Conservation (phyloP, 92 coral and sea anemone species). For the Muricea muricata region DNA sequence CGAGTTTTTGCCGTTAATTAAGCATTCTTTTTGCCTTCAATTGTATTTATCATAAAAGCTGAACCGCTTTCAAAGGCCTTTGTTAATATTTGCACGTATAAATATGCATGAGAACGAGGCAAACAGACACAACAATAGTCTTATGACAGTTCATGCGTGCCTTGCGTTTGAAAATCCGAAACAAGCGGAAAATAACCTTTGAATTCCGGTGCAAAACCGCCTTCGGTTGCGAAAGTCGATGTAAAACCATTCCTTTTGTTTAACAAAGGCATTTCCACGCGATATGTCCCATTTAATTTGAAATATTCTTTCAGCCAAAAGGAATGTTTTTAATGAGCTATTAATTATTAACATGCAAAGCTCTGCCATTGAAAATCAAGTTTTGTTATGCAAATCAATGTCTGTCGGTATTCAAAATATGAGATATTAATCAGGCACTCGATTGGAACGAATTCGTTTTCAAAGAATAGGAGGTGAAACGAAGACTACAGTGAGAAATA, state of each 20-base stretch:
- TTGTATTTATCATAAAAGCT: constrained; percentile 33
- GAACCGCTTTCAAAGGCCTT: constrained; percentile 50
- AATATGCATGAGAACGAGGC: constrained; percentile 39
- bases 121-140: constrained; percentile 15
- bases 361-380: neutral
- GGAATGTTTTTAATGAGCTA: neutral
- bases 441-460: neutral
- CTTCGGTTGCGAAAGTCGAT: neutral
- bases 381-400: neutral
- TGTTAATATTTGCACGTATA: constrained; percentile 25
- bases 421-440: neutral
- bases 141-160: neutral
- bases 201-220: neutral
- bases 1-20: neutral
- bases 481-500: neutral
- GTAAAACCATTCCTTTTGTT: neutral
- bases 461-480: neutral
- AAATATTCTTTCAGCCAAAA: neutral
- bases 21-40: constrained; percentile 41
- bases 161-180: neutral
- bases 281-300: neutral
- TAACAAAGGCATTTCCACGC: neutral
- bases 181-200: neutral
- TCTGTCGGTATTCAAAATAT: neutral
- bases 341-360: constrained; percentile 5